Conservation (phyloP, 1,140 invertebrate genomes). For the Gryon sp. region DNA sequence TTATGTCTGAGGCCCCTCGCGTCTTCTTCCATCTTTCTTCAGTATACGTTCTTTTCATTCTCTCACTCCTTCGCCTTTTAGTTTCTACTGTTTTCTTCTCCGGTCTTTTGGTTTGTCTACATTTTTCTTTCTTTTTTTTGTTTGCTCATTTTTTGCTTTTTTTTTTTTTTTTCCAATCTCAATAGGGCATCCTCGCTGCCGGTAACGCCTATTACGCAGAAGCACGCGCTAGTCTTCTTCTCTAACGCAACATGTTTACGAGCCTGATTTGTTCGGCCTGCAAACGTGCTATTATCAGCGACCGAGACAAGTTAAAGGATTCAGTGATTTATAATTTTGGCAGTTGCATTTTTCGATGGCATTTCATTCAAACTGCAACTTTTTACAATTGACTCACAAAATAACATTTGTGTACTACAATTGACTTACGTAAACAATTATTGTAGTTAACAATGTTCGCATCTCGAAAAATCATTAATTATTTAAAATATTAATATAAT, state of each 20-base stretch:
- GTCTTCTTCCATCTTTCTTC: not conserved
- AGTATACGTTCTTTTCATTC: not conserved
- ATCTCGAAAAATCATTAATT: no score
- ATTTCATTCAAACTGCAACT: conserved; percentile 42
- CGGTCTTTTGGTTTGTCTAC: not conserved
- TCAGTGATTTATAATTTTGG: conserved; percentile 54
- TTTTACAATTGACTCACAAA: no score
- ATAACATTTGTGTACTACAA: no score
- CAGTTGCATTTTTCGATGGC: conserved; percentile 50
- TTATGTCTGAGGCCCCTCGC: not conserved
- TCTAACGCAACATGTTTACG: conserved; percentile 53
- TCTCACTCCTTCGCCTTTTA: not conserved
- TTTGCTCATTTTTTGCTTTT: not conserved
- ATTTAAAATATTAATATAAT: no score
- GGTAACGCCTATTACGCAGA: conserved; percentile 56
- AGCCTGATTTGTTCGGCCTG: conserved; percentile 58
- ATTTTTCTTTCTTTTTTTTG: not conserved
- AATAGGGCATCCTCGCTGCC: conserved; percentile 37
- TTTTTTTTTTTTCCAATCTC: conserved; percentile 32
- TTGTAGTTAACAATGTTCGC: no score
- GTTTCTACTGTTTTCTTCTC: not conserved
- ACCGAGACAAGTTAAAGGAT: conserved; percentile 47
- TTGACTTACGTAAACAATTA: no score
- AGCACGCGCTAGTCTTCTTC: conserved; percentile 35
- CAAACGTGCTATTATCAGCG: conserved; percentile 55